phyloP scores from a whole-genome alignment of 2,888 invertebrate genomes.

The Cryptosula pallasiana region DNA sequence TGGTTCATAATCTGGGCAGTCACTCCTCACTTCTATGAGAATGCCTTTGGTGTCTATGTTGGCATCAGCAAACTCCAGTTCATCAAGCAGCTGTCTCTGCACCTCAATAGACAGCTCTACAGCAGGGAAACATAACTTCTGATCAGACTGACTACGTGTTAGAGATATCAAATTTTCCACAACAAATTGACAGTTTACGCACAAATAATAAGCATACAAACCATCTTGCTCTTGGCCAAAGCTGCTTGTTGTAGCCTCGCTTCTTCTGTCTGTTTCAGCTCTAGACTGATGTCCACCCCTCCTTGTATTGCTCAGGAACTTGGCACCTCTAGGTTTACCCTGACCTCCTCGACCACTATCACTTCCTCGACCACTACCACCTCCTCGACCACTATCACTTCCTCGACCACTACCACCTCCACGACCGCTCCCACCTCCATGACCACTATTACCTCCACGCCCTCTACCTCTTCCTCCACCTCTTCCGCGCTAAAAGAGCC shows the following conservation, averaged over 20 bases:
- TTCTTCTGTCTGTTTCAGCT: neutral
- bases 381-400: neutral
- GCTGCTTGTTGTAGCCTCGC: neutral
- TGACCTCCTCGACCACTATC: neutral
- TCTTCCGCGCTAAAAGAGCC: too few relatives aligned
- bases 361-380: neutral
- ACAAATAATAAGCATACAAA: neutral
- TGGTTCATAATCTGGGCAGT: neutral
- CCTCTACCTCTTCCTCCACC: too few relatives aligned
- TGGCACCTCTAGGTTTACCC: neutral
- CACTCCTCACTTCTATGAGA: neutral
- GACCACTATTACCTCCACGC: neutral
- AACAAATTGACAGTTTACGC: too few relatives aligned
- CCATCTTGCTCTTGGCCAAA: neutral
- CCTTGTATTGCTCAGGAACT: neutral
- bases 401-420: neutral
- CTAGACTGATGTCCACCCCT: neutral
- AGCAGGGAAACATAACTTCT: neutral
- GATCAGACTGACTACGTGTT: neutral
- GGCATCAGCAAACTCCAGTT: neutral
- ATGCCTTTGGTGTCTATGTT: neutral
- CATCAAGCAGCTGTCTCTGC: conserved; percentile 4
- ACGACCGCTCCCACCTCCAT: neutral
- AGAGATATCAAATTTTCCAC: too few relatives aligned
- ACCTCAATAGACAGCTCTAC: neutral